phyloP scores from a whole-genome alignment of 2,888 invertebrate genomes.

The Eumacrocentrus americanus region DNA sequence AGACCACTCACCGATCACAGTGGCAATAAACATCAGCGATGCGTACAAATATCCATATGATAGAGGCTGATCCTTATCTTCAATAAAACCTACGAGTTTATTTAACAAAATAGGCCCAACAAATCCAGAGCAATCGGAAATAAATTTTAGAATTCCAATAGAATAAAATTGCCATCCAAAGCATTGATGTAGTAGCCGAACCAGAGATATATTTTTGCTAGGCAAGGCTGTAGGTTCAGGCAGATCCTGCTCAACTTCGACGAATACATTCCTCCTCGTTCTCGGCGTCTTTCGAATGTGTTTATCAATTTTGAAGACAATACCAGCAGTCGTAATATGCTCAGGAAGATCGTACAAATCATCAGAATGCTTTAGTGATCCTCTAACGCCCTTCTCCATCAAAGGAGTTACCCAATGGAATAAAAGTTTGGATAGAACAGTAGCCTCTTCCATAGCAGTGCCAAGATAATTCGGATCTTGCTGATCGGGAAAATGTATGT shows the following conservation, averaged over 20 bases:
- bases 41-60: constrained; percentile 73
- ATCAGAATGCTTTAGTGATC: constrained; percentile 75
- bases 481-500: constrained; percentile 70
- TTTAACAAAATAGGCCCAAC: constrained; percentile 89
- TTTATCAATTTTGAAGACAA: constrained; percentile 69
- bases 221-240: constrained; percentile 34
- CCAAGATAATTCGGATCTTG: constrained; percentile 76
- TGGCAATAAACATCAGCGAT: constrained; percentile 68
- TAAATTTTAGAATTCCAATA: constrained; percentile 81
- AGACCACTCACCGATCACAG: constrained; percentile 71
- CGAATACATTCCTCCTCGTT: constrained; percentile 16
- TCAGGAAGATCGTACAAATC: constrained; percentile 84
- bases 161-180: constrained; percentile 85
- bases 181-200: constrained; percentile 74
- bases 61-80: constrained; percentile 72
- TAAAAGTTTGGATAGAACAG: constrained; percentile 74
- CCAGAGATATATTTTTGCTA: constrained; percentile 64
- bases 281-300: constrained; percentile 57
- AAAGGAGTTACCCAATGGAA: constrained; percentile 90
- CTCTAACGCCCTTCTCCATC: constrained; percentile 79
- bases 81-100: constrained; percentile 78
- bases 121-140: constrained; percentile 84
- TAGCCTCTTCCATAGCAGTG: constrained; percentile 79
- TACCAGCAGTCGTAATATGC: constrained; percentile 67
- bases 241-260: constrained; percentile 25